Base-by-base conservation (phyloP, 2,797 vertebrate genomes). In the Poliocrania exsul region DNA sequence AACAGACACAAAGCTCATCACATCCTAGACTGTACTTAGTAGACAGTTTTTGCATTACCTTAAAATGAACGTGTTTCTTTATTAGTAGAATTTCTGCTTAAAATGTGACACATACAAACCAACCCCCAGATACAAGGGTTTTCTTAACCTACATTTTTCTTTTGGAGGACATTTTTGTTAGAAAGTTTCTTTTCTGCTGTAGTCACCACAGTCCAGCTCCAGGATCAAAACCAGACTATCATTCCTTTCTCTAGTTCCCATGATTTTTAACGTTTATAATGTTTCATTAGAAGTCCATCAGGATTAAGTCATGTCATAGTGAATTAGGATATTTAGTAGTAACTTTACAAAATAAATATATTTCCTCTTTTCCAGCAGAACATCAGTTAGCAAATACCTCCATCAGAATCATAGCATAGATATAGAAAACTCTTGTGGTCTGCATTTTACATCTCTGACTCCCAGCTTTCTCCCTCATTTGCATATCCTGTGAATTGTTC, bases 41-140 rank as follows among this genome's bases (percentile, higher is more conserved):
- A 67, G 8, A 44, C 7, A 62, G 16, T 11, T 71, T 53, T 33
- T 58, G 26, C 20, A 40, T 61, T 80, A 37, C 33, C 42, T 86
- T 69, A 80, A 50, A 80, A 71, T 28, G 5, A 79, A 29, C 4
- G 4, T 44, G 9, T 16, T 18, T 42, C 40, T 42, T 42, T 70
- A 4, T 40, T 47, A 47, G 13, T 7, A 79, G 44, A 56, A 66
- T 64, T 90, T 84, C 51, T 64, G 17, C 28, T 81, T 62, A 35
- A 91, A 77, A 66, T 33, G 3, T 73, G 26, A 73, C 6, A n/a
- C 2, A 73, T 79, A 40, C 9, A 53, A 49, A 60, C 4, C 66
- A n/a, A 51, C 6, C 5, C 3, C 10, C 1, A 70, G 46, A 88
- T 35, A 23, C 28, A 67, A 7, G 19, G 5, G 2, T 0, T 16